These are phyloP conservation scores for Tachina lurida DNA, from an alignment of 2,888 invertebrate species.

Conservation along the genomic window DNA sequence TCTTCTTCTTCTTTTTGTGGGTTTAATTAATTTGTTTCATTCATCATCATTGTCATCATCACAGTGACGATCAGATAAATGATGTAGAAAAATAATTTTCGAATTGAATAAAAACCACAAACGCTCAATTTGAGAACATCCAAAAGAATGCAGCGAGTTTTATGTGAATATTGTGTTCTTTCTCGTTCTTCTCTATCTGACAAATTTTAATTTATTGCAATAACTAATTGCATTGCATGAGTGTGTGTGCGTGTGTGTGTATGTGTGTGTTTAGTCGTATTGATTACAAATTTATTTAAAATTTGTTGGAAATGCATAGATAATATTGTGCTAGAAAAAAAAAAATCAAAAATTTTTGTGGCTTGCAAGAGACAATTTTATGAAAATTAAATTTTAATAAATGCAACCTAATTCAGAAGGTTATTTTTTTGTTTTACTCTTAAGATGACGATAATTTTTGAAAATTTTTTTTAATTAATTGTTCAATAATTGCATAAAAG, in stretches of 20 bases:
- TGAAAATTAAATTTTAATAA: background rate
- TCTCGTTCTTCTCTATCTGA: constrained; percentile 43
- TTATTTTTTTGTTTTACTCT: background rate
- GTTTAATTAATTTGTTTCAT: constrained; percentile 45
- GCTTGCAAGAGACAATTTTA: constrained; percentile 14
- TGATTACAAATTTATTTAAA: constrained; percentile 47
- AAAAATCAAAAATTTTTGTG: constrained; percentile 37
- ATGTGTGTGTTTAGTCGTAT: background rate
- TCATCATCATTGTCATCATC: constrained; percentile 22
- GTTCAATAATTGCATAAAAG: background rate
- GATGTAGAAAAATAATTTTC: background rate
- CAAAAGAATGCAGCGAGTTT: constrained; percentile 46
- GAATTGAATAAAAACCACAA: constrained; percentile 54
- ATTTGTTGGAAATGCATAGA: background rate
- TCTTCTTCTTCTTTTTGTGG: constrained; percentile 13
- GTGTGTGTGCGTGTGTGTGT: background rate
- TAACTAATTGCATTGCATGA: background rate
- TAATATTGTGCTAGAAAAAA: constrained; percentile 1
- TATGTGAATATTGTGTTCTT: constrained; percentile 20
- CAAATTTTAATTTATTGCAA: constrained; percentile 49
- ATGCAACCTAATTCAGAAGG: constrained; percentile 34
- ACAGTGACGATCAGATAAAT: constrained; percentile 10
- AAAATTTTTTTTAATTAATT: background rate
- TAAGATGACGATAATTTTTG: background rate
- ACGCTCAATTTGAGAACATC: constrained; percentile 53